Percentiles rank a stretch among this genome's conserved stretches.
These are phyloP conservation scores for Diprion similis DNA, from an alignment of 1,140 invertebrate species.

Conservation along the genomic window DNA sequence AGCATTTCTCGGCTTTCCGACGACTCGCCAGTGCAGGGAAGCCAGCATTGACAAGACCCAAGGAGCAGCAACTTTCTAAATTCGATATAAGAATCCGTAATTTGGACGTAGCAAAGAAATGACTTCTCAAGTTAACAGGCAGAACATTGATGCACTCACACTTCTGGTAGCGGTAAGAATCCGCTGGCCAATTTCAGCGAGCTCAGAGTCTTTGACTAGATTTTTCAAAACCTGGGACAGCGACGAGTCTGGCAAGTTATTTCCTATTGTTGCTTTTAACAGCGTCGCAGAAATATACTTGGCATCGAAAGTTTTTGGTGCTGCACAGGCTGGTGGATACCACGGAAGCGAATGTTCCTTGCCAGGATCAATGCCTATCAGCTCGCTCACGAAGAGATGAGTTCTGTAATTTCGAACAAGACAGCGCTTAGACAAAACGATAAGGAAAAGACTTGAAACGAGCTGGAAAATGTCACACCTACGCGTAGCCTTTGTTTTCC, in stretches of 20 bases:
- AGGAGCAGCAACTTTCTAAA: slow-evolving; percentile 70
- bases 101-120: slow-evolving; percentile 19
- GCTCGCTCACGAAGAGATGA: slow-evolving; percentile 62
- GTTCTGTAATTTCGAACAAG: slow-evolving; percentile 50
- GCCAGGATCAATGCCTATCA: slow-evolving; percentile 66
- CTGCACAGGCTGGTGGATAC: slow-evolving; percentile 75
- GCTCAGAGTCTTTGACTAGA: slow-evolving; percentile 57
- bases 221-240: slow-evolving; percentile 33
- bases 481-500: slow-evolving; percentile 80
- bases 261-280: slow-evolving; percentile 31
- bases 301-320: slow-evolving; percentile 53
- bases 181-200: slow-evolving; percentile 77
- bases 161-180: slow-evolving; percentile 75
- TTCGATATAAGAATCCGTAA: slow-evolving; percentile 30
- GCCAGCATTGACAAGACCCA: slow-evolving; percentile 71
- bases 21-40: slow-evolving; percentile 73
- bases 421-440: slow-evolving; percentile 12
- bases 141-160: slow-evolving; percentile 52
- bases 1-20: slow-evolving; percentile 67
- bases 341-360: slow-evolving; percentile 75
- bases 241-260: slow-evolving; percentile 35
- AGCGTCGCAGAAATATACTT: slow-evolving; percentile 52
- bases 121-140: not conserved
- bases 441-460: slow-evolving; percentile 21
- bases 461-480: slow-evolving; percentile 43